Conservation (phyloP, 2,888 invertebrate species). For the Pyrrhia umbra region DNA sequence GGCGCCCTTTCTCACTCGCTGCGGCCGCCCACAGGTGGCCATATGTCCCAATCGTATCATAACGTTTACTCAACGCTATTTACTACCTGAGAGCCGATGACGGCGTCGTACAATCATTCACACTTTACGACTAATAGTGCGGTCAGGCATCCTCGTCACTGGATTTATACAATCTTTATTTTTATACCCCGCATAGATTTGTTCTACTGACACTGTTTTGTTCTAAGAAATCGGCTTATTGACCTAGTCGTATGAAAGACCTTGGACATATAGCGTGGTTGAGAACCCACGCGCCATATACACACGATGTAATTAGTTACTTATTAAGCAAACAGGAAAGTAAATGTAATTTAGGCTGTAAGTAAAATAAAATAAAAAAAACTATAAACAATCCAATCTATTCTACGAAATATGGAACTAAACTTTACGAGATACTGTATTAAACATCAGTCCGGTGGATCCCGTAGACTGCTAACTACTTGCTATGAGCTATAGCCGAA, state of each 20-base stretch:
- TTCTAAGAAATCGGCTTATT: slow-evolving; percentile 18
- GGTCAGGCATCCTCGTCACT: slow-evolving; percentile 40
- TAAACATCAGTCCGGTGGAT: too few relatives aligned
- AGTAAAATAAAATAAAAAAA: too few relatives aligned
- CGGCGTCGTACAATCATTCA: slow-evolving; percentile 58
- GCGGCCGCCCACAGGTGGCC: slow-evolving; percentile 77
- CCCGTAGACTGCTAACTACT: too few relatives aligned
- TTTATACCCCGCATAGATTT: slow-evolving; percentile 44
- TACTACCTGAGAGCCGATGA: slow-evolving; percentile 56
- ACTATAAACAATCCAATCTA: too few relatives aligned
- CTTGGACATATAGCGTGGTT: slow-evolving; percentile 30
- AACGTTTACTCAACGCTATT: slow-evolving; percentile 58
- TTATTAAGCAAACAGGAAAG: background rate
- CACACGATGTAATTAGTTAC: background rate
- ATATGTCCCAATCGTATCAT: slow-evolving; percentile 62
- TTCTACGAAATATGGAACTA: too few relatives aligned
- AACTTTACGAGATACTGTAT: too few relatives aligned
- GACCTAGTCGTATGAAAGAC: slow-evolving; percentile 35
- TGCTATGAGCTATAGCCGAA: too few relatives aligned
- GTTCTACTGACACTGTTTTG: slow-evolving; percentile 2
- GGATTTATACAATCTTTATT: slow-evolving; percentile 51
- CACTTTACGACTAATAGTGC: slow-evolving; percentile 56
- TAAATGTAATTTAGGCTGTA: background rate
- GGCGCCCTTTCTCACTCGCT: slow-evolving; percentile 81
- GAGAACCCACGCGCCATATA: background rate